phyloP scores from a whole-genome alignment of 2,113 vertebrate genomes.

The Lagopus leucura region DNA sequence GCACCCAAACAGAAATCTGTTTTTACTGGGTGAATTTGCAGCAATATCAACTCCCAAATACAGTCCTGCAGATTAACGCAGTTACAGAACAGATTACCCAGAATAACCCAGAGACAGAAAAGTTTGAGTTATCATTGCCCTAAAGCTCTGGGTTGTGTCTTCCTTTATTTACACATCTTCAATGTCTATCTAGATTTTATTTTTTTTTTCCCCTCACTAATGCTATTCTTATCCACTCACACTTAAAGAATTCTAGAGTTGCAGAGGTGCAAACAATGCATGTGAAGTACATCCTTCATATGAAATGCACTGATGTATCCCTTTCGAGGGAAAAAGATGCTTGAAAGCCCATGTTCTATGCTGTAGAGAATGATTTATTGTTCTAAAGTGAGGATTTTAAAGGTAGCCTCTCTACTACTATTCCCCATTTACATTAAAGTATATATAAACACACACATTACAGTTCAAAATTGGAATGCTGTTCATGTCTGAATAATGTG shows the following conservation, averaged over 20 bases:
- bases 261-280: neutral
- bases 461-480: neutral
- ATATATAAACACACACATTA: neutral
- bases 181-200: neutral
- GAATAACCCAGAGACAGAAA: neutral
- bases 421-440: neutral
- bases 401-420: neutral
- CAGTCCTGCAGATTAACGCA: neutral
- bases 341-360: neutral
- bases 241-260: neutral
- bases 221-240: neutral
- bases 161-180: neutral
- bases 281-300: neutral
- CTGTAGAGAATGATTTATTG: neutral
- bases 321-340: accelerated
- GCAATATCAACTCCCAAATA: neutral
- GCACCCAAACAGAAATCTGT: neutral
- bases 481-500: neutral
- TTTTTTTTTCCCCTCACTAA: neutral
- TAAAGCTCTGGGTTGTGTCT: neutral
- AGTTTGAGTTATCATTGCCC: neutral
- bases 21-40: neutral
- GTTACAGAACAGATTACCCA: neutral
- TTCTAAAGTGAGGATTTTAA: neutral
- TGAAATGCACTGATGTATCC: neutral